Conservation (phyloP, 2,888 invertebrate genomes). For the Hypena proboscidalis region DNA sequence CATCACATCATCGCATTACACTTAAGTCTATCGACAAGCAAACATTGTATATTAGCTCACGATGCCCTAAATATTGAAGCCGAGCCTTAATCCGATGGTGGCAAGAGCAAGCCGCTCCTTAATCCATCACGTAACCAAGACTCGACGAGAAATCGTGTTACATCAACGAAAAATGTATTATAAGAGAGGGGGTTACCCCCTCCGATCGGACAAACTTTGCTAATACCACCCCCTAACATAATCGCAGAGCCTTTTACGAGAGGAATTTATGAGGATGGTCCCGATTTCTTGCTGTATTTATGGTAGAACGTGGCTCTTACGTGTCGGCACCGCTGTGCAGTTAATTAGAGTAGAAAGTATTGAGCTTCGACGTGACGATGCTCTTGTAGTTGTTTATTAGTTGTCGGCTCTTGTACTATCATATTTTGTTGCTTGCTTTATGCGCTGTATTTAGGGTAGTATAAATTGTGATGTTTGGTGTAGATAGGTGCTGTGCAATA, state of each 20-base stretch:
- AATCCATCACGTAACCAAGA: slow-evolving; percentile 86
- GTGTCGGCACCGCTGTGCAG: slow-evolving; percentile 71
- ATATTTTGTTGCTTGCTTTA: slow-evolving; percentile 3
- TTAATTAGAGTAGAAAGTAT: slow-evolving; percentile 78
- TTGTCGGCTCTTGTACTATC: slow-evolving; percentile 18
- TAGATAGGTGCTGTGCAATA: no score
- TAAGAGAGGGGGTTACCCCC: slow-evolving; percentile 56
- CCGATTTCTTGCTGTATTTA: slow-evolving; percentile 84
- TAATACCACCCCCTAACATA: slow-evolving; percentile 86
- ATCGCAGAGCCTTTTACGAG: slow-evolving; percentile 85
- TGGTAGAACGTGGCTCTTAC: slow-evolving; percentile 76
- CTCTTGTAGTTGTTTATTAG: slow-evolving; percentile 28
- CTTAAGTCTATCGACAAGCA: slow-evolving; percentile 77
- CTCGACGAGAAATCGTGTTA: slow-evolving; percentile 86
- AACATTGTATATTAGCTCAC: slow-evolving; percentile 79
- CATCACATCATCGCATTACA: slow-evolving; percentile 61
- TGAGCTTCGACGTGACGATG: slow-evolving; percentile 34
- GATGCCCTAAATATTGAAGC: slow-evolving; percentile 80
- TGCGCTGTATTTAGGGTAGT: no score
- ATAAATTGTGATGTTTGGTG: no score
- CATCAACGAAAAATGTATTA: slow-evolving; percentile 87
- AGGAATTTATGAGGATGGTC: slow-evolving; percentile 84
- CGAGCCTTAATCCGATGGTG: slow-evolving; percentile 78
- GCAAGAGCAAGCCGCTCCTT: slow-evolving; percentile 79
- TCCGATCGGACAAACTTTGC: slow-evolving; percentile 84